Conservation (phyloP, 2,113 vertebrate species). For the Hippocampus mohnikei region DNA sequence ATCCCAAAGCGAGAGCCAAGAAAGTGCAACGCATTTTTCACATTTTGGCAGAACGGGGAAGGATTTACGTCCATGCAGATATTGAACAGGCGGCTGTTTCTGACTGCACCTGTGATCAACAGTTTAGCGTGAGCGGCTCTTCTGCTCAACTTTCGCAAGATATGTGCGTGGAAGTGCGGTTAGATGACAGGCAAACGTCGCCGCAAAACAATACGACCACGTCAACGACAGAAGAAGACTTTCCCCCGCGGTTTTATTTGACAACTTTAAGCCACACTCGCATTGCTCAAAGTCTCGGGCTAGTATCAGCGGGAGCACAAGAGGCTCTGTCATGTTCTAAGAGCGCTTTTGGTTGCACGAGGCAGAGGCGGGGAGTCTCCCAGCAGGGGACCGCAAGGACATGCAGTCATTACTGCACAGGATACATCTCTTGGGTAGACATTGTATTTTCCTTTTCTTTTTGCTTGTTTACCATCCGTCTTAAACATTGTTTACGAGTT, state of each 20-base stretch:
- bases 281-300: constrained; percentile 48
- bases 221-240: constrained; percentile 44
- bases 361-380: constrained; percentile 19
- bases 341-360: constrained; percentile 21
- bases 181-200: constrained; percentile 33
- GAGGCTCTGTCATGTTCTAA: constrained; percentile 38
- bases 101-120: constrained; percentile 22
- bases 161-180: constrained; percentile 29
- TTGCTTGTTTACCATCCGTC: background rate
- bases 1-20: constrained; percentile 45
- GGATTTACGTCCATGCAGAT: constrained; percentile 17
- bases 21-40: constrained; percentile 44
- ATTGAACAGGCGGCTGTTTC: background rate
- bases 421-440: background rate
- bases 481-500: background rate
- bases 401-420: constrained; percentile 2
- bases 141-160: constrained; percentile 21
- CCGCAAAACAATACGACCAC: constrained; percentile 45
- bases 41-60: constrained; percentile 35
- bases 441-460: background rate
- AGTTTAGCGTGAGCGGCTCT: constrained; percentile 19
- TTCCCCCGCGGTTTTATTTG: constrained; percentile 52
- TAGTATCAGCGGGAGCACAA: constrained; percentile 33
- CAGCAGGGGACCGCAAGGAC: constrained; percentile 1
- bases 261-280: constrained; percentile 46